Evolutionary conservation across 2,797 vertebrate genomes (phyloP), one percentile per base, ranked within the genome.

Genomic region (Odontamblyopus lacepedii): DNA sequence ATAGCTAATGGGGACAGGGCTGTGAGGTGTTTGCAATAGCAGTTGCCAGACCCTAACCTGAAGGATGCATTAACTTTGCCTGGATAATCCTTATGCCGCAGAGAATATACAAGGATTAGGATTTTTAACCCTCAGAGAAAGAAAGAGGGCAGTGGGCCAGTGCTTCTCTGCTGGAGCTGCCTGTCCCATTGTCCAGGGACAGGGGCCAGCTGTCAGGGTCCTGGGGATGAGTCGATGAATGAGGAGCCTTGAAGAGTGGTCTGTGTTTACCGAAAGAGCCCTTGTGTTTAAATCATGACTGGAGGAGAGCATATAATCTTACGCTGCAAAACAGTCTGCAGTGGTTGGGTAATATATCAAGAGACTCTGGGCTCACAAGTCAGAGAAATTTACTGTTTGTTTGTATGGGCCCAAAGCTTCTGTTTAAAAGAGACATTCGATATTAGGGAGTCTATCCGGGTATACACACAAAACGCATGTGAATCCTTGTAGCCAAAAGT

Each of bases 131-230:
- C 79, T 87, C 27, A 72, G 89, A 85, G 81, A 82, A 70, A 74
- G 61, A 72, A 80, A 81, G 75, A 87, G 81, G 76, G 82, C 70
- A 76, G 65, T 78, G 65, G 85, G 82, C 85, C 85, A 77, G 72
- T 68, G 67, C 81, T 27, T 51, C 77, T 66, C 89, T 86, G 88
- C 80, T 87, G 86, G 87, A 85, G 78, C 75, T 88, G 83, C 75
- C 70, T 27, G 59, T 63, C 76, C 86, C 82, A 85, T 93, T 91
- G 90, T 92, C 85, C 86, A 41, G 27, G 83, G 83, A 81, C 77
- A 79, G 86, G 85, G 89, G 83, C 92, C 94, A 94, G 93, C 93
- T 94, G 94, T 92, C 91, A 81, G 74, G 78, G 83, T 90, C 81
- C 78, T 76, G 70, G 69, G 79, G 83, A 89, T 73, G 84, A 81